phyloP scores from a whole-genome alignment of 2,888 invertebrate species.

The Macaria notata region DNA sequence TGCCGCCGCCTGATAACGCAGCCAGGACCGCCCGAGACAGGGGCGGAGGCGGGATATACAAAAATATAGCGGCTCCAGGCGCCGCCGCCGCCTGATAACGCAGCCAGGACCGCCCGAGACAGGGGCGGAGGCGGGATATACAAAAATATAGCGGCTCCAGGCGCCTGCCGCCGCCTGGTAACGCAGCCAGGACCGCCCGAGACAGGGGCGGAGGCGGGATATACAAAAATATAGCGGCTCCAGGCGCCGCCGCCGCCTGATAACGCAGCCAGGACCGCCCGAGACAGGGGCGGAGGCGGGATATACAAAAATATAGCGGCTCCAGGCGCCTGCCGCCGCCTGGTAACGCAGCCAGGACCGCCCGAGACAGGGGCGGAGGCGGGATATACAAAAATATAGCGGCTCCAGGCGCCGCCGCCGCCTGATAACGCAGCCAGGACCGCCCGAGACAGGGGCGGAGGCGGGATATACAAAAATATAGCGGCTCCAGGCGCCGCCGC shows the following conservation, averaged over 20 bases:
- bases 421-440: neutral
- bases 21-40: neutral
- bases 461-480: constrained; percentile 70
- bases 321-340: constrained; percentile 31
- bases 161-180: neutral
- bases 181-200: neutral
- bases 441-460: neutral
- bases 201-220: neutral
- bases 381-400: constrained; percentile 4
- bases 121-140: neutral
- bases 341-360: neutral
- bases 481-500: constrained; percentile 40
- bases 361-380: neutral
- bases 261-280: neutral
- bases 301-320: constrained; percentile 34
- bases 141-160: constrained; percentile 43
- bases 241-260: constrained; percentile 9
- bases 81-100: neutral
- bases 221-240: constrained; percentile 41
- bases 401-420: constrained; percentile 40
- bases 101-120: neutral
- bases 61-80: constrained; percentile 44
- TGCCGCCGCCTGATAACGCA: neutral
- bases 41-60: neutral
- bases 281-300: neutral